Evolutionary conservation across 2,113 vertebrate species (phyloP).

Genomic region (Gavialis gangeticus): DNA sequence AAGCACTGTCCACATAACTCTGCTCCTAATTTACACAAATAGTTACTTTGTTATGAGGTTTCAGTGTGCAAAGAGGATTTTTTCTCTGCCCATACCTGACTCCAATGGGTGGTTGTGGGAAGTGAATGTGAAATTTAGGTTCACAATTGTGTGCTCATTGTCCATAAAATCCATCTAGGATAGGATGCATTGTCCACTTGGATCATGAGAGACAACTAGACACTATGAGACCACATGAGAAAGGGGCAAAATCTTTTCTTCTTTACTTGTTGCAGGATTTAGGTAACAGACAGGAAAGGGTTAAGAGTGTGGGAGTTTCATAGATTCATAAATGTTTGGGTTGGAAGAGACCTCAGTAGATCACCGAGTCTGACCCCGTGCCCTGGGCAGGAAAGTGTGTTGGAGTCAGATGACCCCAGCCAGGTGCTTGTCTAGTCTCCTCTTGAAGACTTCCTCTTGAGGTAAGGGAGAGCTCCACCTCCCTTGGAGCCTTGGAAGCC

Average conservation of each 20-base stretch:
- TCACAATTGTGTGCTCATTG: not conserved
- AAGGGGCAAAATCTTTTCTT: not conserved
- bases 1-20: not conserved
- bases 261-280: not conserved
- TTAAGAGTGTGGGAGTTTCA: not conserved
- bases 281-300: not conserved
- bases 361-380: too few species aligned
- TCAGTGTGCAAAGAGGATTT: fast-evolving
- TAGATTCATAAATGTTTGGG: too few species aligned
- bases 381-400: too few species aligned
- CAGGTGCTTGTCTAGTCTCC: too few species aligned
- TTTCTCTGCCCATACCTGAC: not conserved
- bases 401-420: too few species aligned
- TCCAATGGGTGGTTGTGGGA: not conserved
- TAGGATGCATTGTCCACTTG: fast-evolving
- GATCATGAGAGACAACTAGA: not conserved
- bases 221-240: not conserved
- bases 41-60: not conserved
- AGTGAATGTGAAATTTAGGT: not conserved
- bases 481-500: too few species aligned
- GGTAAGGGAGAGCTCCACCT: too few species aligned
- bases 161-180: not conserved
- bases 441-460: too few species aligned
- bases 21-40: not conserved
- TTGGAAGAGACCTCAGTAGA: too few species aligned